Evolutionary conservation across 2,113 vertebrate genomes (phyloP).

Genomic region (Chaetura pelagica): DNA sequence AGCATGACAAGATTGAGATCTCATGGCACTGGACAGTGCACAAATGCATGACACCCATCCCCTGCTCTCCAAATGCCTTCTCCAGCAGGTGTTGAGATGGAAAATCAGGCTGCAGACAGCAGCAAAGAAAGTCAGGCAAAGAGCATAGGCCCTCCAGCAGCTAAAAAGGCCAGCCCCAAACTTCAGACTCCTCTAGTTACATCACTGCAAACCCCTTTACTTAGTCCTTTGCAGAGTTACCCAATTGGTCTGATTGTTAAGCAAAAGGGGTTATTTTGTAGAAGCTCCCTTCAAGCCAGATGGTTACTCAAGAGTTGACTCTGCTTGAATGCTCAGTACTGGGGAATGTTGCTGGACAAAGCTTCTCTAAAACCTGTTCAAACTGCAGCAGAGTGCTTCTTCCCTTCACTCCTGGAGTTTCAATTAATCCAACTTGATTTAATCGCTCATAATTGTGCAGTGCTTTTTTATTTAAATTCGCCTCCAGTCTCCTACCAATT

Average conservation of each 20-base stretch:
- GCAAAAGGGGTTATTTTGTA: background rate
- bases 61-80: background rate
- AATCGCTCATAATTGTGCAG: slow-evolving; percentile 15
- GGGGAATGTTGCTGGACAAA: background rate
- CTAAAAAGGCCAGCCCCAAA: background rate
- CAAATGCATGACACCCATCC: background rate
- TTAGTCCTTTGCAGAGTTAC: background rate
- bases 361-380: background rate
- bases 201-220: background rate
- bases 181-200: background rate
- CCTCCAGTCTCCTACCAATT: slow-evolving; percentile 16
- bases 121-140: background rate
- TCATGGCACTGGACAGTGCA: background rate
- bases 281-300: background rate
- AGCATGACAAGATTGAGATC: background rate
- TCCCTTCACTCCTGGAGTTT: background rate
- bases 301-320: background rate
- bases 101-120: background rate
- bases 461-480: background rate
- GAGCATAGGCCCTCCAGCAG: background rate
- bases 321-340: background rate
- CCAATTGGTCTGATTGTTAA: background rate
- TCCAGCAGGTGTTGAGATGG: background rate
- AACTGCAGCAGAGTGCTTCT: background rate
- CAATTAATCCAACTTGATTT: background rate